Percentiles rank a stretch among this genome's conserved stretches.
Conservation (phyloP, 2,888 invertebrate species). For the Dichetophora obliterata region DNA sequence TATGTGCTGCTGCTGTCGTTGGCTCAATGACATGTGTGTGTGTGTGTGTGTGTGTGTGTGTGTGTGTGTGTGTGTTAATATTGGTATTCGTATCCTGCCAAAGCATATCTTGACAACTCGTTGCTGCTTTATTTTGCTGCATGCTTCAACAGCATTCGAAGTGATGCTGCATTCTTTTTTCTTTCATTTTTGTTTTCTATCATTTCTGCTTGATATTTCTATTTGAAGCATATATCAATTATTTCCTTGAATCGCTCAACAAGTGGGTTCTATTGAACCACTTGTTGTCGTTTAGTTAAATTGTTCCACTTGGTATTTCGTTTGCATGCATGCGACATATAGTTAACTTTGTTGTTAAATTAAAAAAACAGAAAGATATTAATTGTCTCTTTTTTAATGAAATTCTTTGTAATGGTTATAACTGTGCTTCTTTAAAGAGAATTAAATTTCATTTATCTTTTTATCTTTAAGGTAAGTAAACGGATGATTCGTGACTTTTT, state of each 20-base stretch:
- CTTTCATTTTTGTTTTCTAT: neutral
- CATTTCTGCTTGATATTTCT: neutral
- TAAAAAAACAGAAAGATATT: no score
- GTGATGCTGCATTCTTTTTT: neutral
- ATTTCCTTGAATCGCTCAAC: conserved; percentile 41
- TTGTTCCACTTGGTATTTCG: neutral
- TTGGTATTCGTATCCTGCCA: no score
- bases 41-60: conserved; percentile 1
- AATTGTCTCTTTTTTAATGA: conserved; percentile 1
- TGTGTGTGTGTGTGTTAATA: neutral
- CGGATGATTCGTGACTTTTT: no score
- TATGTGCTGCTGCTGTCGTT: no score
- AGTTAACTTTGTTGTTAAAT: neutral
- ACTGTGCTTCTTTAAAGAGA: neutral
- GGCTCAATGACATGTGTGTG: no score
- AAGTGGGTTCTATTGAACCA: conserved; percentile 27
- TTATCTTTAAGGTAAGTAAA: no score
- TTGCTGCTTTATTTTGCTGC: no score
- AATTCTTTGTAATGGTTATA: neutral
- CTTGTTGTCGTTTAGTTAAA: neutral
- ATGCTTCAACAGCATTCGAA: neutral
- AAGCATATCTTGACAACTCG: no score
- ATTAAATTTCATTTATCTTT: neutral
- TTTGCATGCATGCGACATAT: neutral
- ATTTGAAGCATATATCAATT: conserved; percentile 16